phyloP scores from a whole-genome alignment of 2,797 vertebrate species.

The Cygnus olor region DNA sequence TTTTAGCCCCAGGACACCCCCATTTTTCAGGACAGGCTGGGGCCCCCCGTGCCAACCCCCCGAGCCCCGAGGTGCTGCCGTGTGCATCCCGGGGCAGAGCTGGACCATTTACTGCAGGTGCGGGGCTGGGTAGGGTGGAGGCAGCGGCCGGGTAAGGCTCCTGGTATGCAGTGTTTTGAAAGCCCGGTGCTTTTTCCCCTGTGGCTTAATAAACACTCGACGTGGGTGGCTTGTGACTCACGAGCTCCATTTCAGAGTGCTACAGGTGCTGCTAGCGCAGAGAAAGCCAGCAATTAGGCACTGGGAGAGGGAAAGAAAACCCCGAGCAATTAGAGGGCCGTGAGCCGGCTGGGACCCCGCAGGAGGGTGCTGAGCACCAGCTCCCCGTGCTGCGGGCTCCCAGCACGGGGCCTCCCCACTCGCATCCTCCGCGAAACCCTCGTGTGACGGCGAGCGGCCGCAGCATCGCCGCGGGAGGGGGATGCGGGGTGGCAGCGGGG shows the following conservation, averaged over 20 bases:
- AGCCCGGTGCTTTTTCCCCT: neutral
- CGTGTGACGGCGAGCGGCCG: fast-evolving
- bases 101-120: fast-evolving
- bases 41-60: neutral
- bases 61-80: neutral
- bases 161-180: neutral
- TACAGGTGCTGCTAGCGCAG: neutral
- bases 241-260: neutral
- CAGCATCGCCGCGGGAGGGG: fast-evolving
- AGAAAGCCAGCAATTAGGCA: neutral
- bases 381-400: neutral
- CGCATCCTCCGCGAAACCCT: fast-evolving
- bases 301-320: neutral
- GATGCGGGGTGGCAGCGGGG: fast-evolving
- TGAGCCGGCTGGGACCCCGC: fast-evolving
- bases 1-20: fast-evolving
- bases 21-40: fast-evolving
- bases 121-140: neutral
- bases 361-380: neutral
- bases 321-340: fast-evolving
- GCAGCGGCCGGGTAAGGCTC: neutral
- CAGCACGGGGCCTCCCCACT: neutral
- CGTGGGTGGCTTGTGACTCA: neutral
- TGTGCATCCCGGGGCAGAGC: fast-evolving
- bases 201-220: neutral